A percentile compares a stretch with the other conserved stretches of the same genome.
Conservation (phyloP, 2,888 invertebrate species). For the Chrysopilus asiliformis region DNA sequence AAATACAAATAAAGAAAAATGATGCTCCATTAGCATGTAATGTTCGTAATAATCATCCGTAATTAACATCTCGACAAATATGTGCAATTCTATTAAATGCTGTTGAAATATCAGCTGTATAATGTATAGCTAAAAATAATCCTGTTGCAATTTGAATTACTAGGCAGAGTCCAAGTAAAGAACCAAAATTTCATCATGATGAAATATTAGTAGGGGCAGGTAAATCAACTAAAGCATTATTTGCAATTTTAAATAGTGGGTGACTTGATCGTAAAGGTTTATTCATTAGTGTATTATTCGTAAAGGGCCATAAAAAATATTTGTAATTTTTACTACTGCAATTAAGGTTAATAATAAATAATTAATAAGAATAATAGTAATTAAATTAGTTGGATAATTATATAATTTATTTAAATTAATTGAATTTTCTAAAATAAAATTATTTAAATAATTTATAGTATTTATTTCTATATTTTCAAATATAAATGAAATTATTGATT, state of each 20-base stretch:
- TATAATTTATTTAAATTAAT: conserved; percentile 41
- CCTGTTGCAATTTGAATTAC: conserved; percentile 53
- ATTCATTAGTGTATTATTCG: too few relatives aligned
- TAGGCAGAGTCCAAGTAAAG: conserved; percentile 48
- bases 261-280: conserved; percentile 37
- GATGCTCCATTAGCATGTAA: conserved; percentile 59
- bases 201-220: conserved; percentile 49
- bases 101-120: conserved; percentile 45
- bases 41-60: conserved; percentile 48
- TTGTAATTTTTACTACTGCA: conserved; percentile 44
- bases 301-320: conserved; percentile 41
- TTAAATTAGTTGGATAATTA: conserved; percentile 39
- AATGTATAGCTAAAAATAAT: conserved; percentile 56
- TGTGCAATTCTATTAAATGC: conserved; percentile 54
- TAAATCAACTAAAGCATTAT: conserved; percentile 42
- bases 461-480: conserved; percentile 31
- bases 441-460: conserved; percentile 19
- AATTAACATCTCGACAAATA: conserved; percentile 56
- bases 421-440: conserved; percentile 33
- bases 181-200: conserved; percentile 55
- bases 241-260: conserved; percentile 44
- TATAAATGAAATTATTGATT: conserved; percentile 27
- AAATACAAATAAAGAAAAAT: conserved; percentile 56
- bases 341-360: conserved; percentile 47
- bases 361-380: conserved; percentile 42